Percentiles rank a stretch among this genome's conserved stretches.
phyloP scores from a whole-genome alignment of 2,113 vertebrate species.

The Herpetotheres cachinnans region DNA sequence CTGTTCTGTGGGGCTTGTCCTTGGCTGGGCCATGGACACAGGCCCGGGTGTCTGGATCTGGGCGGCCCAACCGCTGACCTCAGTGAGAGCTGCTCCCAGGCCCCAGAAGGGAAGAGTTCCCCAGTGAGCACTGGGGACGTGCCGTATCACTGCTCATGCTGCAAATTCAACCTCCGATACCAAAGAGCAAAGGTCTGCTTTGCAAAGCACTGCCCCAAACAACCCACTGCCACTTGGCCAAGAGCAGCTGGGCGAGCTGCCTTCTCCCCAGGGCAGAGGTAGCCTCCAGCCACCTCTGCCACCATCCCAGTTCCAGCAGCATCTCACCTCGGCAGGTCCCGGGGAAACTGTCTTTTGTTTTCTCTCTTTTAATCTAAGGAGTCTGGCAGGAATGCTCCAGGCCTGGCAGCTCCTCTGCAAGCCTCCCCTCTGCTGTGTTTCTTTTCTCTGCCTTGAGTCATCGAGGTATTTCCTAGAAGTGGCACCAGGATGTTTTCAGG shows the following conservation, averaged over 20 bases:
- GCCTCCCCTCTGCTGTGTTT: neutral
- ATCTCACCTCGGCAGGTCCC: neutral
- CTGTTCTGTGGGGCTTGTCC: neutral
- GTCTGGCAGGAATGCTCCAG: neutral
- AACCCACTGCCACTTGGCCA: neutral
- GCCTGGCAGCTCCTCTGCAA: neutral
- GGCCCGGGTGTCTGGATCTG: neutral
- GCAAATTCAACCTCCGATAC: neutral
- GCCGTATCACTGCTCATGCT: neutral
- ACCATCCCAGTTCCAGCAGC: neutral
- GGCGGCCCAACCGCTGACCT: neutral
- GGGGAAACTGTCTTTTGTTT: neutral
- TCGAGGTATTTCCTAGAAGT: neutral
- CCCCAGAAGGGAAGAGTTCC: neutral
- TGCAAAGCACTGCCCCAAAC: neutral
- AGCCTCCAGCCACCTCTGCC: neutral
- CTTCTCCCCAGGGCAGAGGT: neutral
- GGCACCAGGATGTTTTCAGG: neutral
- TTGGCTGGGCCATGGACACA: neutral
- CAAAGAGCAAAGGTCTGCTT: constrained; percentile 47
- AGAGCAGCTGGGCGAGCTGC: neutral
- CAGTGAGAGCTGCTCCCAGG: neutral
- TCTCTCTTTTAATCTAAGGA: neutral
- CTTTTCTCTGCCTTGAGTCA: neutral
- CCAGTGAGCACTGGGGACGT: neutral